Conservation (phyloP, 1,140 invertebrate species). For the Psilanteris sp. region DNA sequence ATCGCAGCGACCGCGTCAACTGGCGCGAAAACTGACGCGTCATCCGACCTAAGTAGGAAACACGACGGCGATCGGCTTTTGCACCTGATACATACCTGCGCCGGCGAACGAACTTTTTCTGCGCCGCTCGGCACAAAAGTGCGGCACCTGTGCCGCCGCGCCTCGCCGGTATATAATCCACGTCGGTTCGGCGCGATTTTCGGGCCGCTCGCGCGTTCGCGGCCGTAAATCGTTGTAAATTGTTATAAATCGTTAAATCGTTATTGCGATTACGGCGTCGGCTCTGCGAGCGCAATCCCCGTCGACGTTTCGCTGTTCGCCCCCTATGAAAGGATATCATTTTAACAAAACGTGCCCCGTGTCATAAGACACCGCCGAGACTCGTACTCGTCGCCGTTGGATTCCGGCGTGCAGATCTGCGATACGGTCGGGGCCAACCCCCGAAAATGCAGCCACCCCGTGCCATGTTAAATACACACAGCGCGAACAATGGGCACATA, state of each 20-base stretch:
- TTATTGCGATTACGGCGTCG: no score
- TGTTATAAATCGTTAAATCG: no score
- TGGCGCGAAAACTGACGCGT: slow-evolving; percentile 72
- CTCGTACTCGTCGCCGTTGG: slow-evolving; percentile 43
- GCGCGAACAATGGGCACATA: slow-evolving; percentile 74
- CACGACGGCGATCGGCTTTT: slow-evolving; percentile 48
- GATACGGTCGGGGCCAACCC: slow-evolving; percentile 21
- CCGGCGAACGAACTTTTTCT: slow-evolving; percentile 62
- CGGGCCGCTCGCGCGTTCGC: no score
- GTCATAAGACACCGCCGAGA: slow-evolving; percentile 69
- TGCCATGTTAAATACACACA: slow-evolving; percentile 77
- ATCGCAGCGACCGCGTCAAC: slow-evolving; percentile 46
- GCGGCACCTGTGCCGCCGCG: slow-evolving; percentile 58
- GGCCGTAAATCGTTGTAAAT: no score
- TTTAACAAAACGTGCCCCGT: slow-evolving; percentile 77
- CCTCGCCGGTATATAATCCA: no score
- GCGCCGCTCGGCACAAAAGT: slow-evolving; percentile 40
- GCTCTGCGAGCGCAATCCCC: no score
- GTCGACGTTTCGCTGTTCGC: slow-evolving; percentile 31
- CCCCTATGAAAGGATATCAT: slow-evolving; percentile 70
- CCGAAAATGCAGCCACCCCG: slow-evolving; percentile 64
- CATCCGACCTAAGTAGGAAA: slow-evolving; percentile 66
- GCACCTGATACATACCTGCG: slow-evolving; percentile 63
- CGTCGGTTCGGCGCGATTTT: no score
- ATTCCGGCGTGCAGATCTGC: slow-evolving; percentile 50